These are phyloP conservation scores for Heliocidaris erythrogramma DNA, from an alignment of 35 echinoderm and acorn worm genomes.

Conservation along the genomic window DNA sequence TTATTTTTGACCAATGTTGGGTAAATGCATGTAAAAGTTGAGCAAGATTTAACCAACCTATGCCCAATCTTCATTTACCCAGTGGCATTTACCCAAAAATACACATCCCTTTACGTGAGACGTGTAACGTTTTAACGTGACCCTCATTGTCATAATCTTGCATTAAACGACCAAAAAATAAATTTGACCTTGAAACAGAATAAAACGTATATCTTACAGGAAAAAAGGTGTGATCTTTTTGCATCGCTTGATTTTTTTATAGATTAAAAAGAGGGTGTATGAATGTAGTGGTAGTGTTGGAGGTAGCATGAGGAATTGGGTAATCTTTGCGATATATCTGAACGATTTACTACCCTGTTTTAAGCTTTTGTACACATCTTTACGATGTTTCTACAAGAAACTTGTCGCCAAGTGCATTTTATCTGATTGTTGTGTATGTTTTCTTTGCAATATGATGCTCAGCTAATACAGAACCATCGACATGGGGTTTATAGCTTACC, in stretches of 20 bases:
- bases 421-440: conserved; percentile 3
- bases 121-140: neutral
- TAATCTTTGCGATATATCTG: neutral
- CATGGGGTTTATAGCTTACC: neutral
- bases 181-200: neutral
- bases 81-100: too few relatives aligned
- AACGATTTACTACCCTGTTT: conserved; percentile 25
- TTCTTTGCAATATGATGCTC: conserved; percentile 30
- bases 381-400: conserved; percentile 24
- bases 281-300: neutral
- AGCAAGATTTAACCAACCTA: too few relatives aligned
- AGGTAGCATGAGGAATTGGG: too few relatives aligned
- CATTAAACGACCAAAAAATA: neutral
- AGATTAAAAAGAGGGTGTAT: neutral
- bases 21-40: too few relatives aligned
- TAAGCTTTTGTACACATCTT: conserved; percentile 7
- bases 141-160: neutral
- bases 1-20: too few relatives aligned
- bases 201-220: neutral
- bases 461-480: conserved; percentile 3
- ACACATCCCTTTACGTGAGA: too few relatives aligned
- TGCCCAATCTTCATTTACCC: too few relatives aligned
- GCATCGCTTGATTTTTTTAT: neutral
- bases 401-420: conserved; percentile 33
- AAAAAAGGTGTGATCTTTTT: neutral